Evolutionary conservation across 2,113 vertebrate genomes (phyloP).

Genomic region (Malurus cyaneus): DNA sequence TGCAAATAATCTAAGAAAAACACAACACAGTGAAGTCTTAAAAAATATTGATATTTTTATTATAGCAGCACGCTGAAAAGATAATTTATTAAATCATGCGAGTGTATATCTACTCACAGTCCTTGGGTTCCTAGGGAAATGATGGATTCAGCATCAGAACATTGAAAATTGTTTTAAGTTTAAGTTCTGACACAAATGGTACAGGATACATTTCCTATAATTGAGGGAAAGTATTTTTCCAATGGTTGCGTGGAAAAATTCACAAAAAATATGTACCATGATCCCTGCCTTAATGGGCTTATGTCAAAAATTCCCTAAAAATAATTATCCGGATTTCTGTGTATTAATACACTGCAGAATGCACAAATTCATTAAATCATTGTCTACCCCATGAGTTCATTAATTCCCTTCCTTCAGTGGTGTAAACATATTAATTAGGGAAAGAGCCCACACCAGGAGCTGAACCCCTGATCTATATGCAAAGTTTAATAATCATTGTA

Average conservation of each 20-base stretch:
- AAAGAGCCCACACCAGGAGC: slow-evolving; percentile 50
- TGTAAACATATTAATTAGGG: slow-evolving; percentile 70
- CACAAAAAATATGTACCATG: neutral
- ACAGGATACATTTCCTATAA: neutral
- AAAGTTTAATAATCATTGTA: slow-evolving; percentile 69
- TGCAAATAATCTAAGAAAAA: neutral
- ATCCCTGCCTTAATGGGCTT: neutral
- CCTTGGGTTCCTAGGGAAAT: neutral
- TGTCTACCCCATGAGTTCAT: slow-evolving; percentile 38
- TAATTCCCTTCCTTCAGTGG: slow-evolving; percentile 20
- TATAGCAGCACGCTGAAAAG: neutral
- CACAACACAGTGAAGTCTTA: neutral
- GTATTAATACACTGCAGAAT: neutral
- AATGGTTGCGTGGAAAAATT: neutral
- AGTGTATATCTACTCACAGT: neutral
- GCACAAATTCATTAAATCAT: neutral
- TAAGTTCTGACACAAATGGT: neutral
- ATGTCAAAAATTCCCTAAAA: neutral
- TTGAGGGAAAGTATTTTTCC: neutral
- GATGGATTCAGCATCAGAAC: neutral
- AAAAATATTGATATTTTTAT: neutral
- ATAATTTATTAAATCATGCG: neutral
- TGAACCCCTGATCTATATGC: slow-evolving; percentile 69
- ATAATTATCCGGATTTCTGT: neutral
- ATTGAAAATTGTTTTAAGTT: neutral